A percentile compares a stretch with the other conserved stretches of the same genome.
Evolutionary conservation across 2,113 vertebrate genomes (phyloP).

Genomic region (Anseranas semipalmata): DNA sequence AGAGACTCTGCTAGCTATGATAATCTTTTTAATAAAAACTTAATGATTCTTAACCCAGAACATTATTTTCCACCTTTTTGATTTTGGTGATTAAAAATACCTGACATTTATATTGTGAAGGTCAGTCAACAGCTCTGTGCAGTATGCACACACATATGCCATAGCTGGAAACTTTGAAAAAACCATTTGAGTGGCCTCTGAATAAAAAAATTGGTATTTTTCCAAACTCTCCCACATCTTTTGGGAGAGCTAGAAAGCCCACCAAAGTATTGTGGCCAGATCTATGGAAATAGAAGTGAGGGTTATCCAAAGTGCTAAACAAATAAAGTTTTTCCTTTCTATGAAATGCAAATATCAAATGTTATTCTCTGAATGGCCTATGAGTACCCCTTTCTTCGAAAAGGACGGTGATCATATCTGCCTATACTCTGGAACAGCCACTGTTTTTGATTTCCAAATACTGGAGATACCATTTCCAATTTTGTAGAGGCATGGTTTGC

Average conservation of each 20-base stretch:
- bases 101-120: slow-evolving; percentile 42
- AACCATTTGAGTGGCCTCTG: slow-evolving; percentile 24
- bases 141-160: background rate
- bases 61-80: slow-evolving; percentile 17
- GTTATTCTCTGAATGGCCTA: background rate
- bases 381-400: background rate
- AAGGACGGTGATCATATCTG: background rate
- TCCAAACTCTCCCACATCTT: slow-evolving; percentile 6
- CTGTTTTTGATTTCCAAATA: background rate
- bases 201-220: slow-evolving; percentile 51
- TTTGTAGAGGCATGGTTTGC: background rate
- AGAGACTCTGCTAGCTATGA: background rate
- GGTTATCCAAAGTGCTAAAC: background rate
- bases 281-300: background rate
- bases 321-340: background rate
- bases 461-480: background rate
- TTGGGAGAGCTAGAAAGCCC: slow-evolving; percentile 18
- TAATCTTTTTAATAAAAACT: background rate
- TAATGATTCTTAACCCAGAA: slow-evolving; percentile 23
- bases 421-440: background rate
- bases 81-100: slow-evolving; percentile 43
- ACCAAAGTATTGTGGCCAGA: background rate
- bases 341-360: background rate
- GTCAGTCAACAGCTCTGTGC: background rate
- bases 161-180: background rate